Conservation (phyloP, 2,888 invertebrate species). For the Apodemia hepburni region DNA sequence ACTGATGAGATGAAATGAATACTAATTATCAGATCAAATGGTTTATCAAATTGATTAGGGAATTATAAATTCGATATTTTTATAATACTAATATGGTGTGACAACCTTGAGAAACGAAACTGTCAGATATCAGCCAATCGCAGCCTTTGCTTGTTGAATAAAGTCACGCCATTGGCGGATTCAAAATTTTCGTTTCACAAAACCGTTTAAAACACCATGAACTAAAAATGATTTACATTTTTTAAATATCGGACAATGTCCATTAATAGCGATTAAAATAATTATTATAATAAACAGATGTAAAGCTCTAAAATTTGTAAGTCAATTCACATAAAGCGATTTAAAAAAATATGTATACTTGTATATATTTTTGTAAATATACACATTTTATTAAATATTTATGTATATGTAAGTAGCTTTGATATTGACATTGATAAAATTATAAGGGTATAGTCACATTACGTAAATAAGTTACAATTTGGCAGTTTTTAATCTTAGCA, state of each 20-base stretch:
- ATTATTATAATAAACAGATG: conserved; percentile 2
- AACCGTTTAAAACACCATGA: background rate
- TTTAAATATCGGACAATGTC: conserved; percentile 12
- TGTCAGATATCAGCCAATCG: background rate
- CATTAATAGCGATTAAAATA: conserved; percentile 9
- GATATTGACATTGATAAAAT: background rate
- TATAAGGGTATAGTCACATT: background rate
- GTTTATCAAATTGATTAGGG: conserved; percentile 28
- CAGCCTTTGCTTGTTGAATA: background rate
- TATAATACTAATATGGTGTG: conserved; percentile 9
- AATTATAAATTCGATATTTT: conserved; percentile 18
- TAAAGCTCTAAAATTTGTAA: background rate
- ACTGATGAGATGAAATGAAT: conserved; percentile 38
- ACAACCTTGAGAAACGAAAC: background rate
- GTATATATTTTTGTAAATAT: background rate
- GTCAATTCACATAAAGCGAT: background rate
- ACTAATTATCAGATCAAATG: conserved; percentile 49
- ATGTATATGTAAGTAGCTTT: background rate
- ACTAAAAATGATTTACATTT: conserved; percentile 3
- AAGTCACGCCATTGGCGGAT: background rate
- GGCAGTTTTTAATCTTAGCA: background rate
- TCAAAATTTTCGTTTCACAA: background rate
- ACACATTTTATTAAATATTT: background rate
- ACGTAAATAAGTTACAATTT: background rate
- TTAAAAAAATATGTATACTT: background rate